Base-by-base conservation (phyloP, 2,888 invertebrate genomes). In the Tachina fera region DNA sequence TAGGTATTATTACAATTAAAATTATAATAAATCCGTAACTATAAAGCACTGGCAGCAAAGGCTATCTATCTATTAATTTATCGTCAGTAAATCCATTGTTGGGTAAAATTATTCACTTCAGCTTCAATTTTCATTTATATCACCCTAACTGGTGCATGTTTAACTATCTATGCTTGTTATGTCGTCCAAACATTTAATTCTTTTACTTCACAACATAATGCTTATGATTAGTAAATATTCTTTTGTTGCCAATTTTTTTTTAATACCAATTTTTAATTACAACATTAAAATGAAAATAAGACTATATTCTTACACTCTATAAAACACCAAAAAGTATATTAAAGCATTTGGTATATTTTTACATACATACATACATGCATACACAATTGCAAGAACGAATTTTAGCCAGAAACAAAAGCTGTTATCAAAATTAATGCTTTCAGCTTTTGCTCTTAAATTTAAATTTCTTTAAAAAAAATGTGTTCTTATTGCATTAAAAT, bases 221-320 rank as follows among this genome's bases (percentile, higher is more conserved):
- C 6, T 60, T 13, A 22, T 8, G 6, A 43, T 78, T 51, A 43
- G 60, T 22, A 70, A 71, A 53, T 19, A 19, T 31, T n/a, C 13
- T 19, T 53, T 56, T 65, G 53, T 45, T 80, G 67, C 58, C 67
- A 80, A 80, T 60, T 67, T 43, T 67, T 45, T 10, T 41, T 74
- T 74, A 67, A 58, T 65, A 74, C 65, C 51, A 16, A 41, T n/a
- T 80, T 74, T 72, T 72, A 68, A 80, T 72, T 67, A 43, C 43
- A 58, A 65, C 41, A 49, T 65, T 53, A 63, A 11, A 76, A 53
- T 60, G 39, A 2, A 41, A 70, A 71, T 16, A 14, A 16, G 0
- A 19, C 13, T 16, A n/a, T n/a, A 65, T 65, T 11, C 13, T 45
- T 63, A 56, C 47, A 65, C 16, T 80, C 65, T 16, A 58, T 67